Evolutionary conservation across 2,113 vertebrate species (phyloP), one percentile per base, ranked within the genome.

Genomic region (Cyanoderma ruficeps): DNA sequence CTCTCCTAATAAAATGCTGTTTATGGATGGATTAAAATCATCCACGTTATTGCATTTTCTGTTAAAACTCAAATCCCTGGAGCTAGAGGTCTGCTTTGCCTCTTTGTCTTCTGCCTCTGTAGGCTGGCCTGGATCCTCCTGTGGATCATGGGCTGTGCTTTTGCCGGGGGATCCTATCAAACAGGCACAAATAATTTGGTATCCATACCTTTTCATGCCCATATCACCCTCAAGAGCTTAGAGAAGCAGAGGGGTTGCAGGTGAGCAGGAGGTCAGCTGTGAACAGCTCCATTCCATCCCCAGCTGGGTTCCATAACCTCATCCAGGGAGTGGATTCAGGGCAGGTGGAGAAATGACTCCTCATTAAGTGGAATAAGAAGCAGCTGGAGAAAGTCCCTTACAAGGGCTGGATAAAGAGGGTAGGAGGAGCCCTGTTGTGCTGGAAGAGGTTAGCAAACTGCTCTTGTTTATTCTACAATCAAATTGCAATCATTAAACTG

Each of bases 391-490:
- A 37, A 25, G 35, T 9, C 22, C 8, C 2, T 20, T 13, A 1
- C 8, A 42, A 30, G 19, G 31, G 20, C 2, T 25, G 24, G 25
- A 7, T 18, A 11, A 27, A 9, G 2, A 8, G 56, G 4, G 6
- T 2, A 10, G 24, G 4, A 31, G 50, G 22, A 50, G 30, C 2
- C 2, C 1, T 0, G 2, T 6, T 0, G 2, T 31, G 2, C 1
- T 47, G 11, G 42, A 28, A 42, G 28, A 6, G 39, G 25, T 6
- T 46, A 35, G 23, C 0, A 3, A 3, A 7, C 0, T 69, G 9
- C 3, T 46, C 1, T 14, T 18, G 22, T 11, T 70, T 23, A 1
- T n/a, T 33, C 15, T 57, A 0, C 3, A 7, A 1, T 5, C 3
- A 3, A 4, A 11, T 27, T 7, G 1, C 4, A 25, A 1, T 37